A percentile compares a stretch with the other conserved stretches of the same genome.
phyloP scores from a whole-genome alignment of 2,113 vertebrate genomes.

The Condylura cristata region DNA sequence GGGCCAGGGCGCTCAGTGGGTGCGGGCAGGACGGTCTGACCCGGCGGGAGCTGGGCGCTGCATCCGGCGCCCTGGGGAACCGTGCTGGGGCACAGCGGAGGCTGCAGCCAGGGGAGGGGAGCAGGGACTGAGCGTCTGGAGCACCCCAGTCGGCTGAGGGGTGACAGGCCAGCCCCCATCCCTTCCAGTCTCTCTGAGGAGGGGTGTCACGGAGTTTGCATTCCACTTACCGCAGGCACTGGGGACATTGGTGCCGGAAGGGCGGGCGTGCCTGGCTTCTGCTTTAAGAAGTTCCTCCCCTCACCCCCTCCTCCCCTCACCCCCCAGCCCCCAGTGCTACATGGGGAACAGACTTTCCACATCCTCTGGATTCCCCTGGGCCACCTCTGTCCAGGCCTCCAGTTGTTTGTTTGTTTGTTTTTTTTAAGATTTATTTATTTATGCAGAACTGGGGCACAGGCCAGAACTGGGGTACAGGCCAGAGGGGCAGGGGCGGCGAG shows the following conservation, averaged over 20 bases:
- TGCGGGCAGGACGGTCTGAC: neutral
- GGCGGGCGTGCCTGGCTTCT: neutral
- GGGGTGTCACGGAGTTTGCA: too few relatives aligned
- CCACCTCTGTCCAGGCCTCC: too few relatives aligned
- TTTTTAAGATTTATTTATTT: too few relatives aligned
- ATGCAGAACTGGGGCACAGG: too few relatives aligned
- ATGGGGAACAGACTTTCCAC: neutral
- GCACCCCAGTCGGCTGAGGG: neutral
- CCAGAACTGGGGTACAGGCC: too few relatives aligned
- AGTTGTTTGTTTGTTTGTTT: too few relatives aligned
- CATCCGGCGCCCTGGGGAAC: too few relatives aligned
- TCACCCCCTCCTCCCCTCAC: too few relatives aligned
- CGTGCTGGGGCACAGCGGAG: neutral
- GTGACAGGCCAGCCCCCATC: neutral
- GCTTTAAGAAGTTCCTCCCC: neutral
- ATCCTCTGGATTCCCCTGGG: neutral
- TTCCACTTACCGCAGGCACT: neutral
- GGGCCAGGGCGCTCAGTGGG: too few relatives aligned
- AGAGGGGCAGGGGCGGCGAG: too few relatives aligned
- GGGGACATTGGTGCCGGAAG: too few relatives aligned
- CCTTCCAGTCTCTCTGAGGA: neutral
- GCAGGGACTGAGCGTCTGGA: neutral
- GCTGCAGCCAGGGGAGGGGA: neutral
- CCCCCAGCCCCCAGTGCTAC: neutral
- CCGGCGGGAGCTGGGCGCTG: neutral